phyloP scores from a whole-genome alignment of 2,113 vertebrate species.

The Colossoma macropomum region DNA sequence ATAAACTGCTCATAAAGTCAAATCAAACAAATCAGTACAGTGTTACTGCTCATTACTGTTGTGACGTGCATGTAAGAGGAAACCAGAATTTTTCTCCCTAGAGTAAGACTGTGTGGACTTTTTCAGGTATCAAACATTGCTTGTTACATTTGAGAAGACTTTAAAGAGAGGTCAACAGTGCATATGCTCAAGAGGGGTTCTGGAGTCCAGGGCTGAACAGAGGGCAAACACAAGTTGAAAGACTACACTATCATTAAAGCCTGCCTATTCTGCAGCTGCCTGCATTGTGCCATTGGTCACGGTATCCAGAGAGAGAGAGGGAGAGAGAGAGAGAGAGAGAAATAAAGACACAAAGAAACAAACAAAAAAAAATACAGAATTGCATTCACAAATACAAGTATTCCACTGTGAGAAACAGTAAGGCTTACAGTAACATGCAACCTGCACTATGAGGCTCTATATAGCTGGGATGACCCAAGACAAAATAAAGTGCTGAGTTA shows the following conservation, averaged over 20 bases:
- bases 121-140: neutral
- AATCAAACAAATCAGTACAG: neutral
- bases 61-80: too few relatives aligned
- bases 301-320: conserved; percentile 45
- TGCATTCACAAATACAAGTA: conserved; percentile 21
- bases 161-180: conserved; percentile 19
- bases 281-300: conserved; percentile 69
- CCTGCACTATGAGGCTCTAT: neutral
- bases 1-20: neutral
- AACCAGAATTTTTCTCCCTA: too few relatives aligned
- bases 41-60: neutral
- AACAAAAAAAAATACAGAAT: conserved; percentile 3
- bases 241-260: conserved; percentile 48
- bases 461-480: too few relatives aligned
- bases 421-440: conserved; percentile 43
- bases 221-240: conserved; percentile 32
- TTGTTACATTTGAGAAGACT: neutral
- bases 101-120: neutral
- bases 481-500: too few relatives aligned
- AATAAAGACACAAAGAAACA: neutral
- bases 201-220: neutral
- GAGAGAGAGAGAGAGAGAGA: neutral
- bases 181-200: conserved; percentile 4
- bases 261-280: conserved; percentile 70
- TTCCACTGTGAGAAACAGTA: neutral